These are phyloP conservation scores for Nanorana parkeri DNA, from an alignment of 2,113 vertebrate genomes.

Conservation along the genomic window DNA sequence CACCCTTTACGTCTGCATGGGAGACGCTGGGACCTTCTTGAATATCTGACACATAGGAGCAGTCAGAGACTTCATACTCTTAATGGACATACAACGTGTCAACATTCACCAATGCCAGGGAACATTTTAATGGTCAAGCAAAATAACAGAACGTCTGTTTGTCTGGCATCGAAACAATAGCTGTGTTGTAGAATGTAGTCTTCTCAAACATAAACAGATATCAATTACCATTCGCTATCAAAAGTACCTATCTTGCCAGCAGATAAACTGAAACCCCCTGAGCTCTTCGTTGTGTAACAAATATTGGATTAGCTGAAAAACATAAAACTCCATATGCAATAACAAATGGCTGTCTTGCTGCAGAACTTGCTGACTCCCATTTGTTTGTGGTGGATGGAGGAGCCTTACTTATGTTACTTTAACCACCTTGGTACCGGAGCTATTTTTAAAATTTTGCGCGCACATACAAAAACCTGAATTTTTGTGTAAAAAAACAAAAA, in stretches of 20 bases:
- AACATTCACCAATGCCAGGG: slow-evolving; percentile 37
- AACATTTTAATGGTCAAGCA: slow-evolving; percentile 26
- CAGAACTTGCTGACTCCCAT: background rate
- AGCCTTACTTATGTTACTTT: no score
- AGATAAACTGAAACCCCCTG: background rate
- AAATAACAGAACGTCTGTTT: slow-evolving; percentile 21
- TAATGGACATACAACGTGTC: slow-evolving; percentile 25
- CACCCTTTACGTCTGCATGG: slow-evolving; percentile 18
- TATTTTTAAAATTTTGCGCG: no score
- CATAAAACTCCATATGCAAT: slow-evolving; percentile 2
- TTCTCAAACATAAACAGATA: slow-evolving; percentile 21
- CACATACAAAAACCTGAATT: no score
- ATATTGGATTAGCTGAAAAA: slow-evolving; percentile 21
- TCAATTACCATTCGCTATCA: slow-evolving; percentile 10
- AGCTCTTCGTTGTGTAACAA: slow-evolving; percentile 9
- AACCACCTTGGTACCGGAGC: no score
- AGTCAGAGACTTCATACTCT: slow-evolving; percentile 33
- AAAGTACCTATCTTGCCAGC: slow-evolving; percentile 16
- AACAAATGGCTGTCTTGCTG: slow-evolving; percentile 7
- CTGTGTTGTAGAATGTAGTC: slow-evolving; percentile 1
- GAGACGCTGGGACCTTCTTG: slow-evolving; percentile 14
- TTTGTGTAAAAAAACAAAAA: no score
- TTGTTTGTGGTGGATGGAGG: background rate
- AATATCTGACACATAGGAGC: slow-evolving; percentile 1
- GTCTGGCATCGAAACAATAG: slow-evolving; percentile 7